A percentile compares a stretch with the other conserved stretches of the same genome.
These are phyloP conservation scores for Drosophila meridionalis DNA, from an alignment of 2,888 invertebrate genomes.

Conservation along the genomic window DNA sequence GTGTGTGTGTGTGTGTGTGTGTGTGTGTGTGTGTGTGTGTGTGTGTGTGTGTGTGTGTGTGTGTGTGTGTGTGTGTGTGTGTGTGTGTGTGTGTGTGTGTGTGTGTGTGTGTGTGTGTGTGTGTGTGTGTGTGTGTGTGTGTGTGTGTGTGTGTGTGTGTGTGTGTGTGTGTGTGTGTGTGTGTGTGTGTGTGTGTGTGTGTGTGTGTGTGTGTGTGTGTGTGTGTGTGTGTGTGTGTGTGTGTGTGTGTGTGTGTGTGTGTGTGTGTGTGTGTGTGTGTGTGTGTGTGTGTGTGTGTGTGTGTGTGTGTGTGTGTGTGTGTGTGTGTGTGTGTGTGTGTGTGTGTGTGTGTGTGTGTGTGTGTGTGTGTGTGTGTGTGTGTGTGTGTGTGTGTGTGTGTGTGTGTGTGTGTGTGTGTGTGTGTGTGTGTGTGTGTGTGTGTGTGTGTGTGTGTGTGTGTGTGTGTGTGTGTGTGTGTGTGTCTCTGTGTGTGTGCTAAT, in stretches of 20 bases:
- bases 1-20: constrained; percentile 29
- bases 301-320: constrained; percentile 7
- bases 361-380: neutral
- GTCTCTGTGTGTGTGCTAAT: constrained; percentile 61
- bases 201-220: constrained; percentile 7
- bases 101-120: constrained; percentile 3
- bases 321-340: neutral
- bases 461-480: neutral
- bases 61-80: constrained; percentile 5
- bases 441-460: constrained; percentile 3
- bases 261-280: neutral
- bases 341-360: constrained; percentile 2
- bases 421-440: neutral
- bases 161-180: constrained; percentile 2
- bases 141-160: neutral
- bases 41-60: neutral
- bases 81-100: neutral
- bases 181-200: neutral
- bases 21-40: neutral
- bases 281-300: neutral
- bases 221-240: neutral
- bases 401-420: constrained; percentile 5
- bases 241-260: neutral
- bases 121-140: neutral
- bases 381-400: neutral